Evolutionary conservation across 1,140 invertebrate species (phyloP), one percentile per base, ranked within the genome.

Genomic region (Drosophila miranda): DNA sequence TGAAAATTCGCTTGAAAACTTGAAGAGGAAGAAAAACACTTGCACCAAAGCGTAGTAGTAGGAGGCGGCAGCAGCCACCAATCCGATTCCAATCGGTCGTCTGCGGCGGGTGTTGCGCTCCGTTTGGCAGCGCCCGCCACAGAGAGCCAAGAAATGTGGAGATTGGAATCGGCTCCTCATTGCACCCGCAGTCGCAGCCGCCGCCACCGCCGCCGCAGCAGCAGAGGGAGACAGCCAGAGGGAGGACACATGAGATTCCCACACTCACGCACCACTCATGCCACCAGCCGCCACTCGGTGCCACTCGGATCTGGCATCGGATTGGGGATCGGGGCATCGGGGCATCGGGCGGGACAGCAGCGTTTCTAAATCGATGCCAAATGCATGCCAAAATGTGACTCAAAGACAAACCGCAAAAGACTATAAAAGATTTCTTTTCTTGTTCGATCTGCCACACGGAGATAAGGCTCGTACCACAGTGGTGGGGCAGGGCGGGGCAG

Each of bases 401-500:
- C 75, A 83, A 84, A 87, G 83, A 70, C 81, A 86, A 86, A 86
- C 82, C 82, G 83, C 82, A 86, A 84, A 80, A 86, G 78, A 87
- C 82, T 86, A 87, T 86, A 86, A 87, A 74, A 86, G 83, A 87
- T 82, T 87, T 73, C 68, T 72, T 73, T 72, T 74, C 71, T 74
- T 74, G 70, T 74, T 74, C 80, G 77, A 88, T 87, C 87, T 87
- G 83, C 83, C 76, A 75, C 64, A 56, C 70, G 60, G 66, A 68
- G 82, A 87, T 87, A 87, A 82, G 60, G 14, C 38, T 52, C 30
- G 50, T 28, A 45, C 14, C 14, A 44, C 30, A 72, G 54, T n/a
- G 23, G 11, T 4, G 21, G 11, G 41, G 21, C 9, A 11, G 50
- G 43, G 41, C 48, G 41, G 34, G 43, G 26, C 7, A 48, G 42